These are phyloP conservation scores for Myanophis thanlyinensis DNA, from an alignment of 2,113 vertebrate genomes.

Conservation along the genomic window DNA sequence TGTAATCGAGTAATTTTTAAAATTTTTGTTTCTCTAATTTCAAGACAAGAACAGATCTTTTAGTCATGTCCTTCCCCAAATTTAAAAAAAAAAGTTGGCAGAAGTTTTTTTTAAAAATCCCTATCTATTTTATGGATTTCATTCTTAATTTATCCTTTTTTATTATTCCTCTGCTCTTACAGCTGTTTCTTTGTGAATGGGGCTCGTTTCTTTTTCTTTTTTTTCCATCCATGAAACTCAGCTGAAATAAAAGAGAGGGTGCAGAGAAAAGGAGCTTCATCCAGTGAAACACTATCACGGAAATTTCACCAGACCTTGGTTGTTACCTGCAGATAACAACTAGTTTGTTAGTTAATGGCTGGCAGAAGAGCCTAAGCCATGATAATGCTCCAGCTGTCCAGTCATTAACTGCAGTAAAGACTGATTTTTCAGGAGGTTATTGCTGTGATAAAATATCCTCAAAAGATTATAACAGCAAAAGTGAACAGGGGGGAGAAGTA, in stretches of 20 bases:
- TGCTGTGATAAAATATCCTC: constrained; percentile 83
- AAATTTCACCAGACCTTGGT: constrained; percentile 73
- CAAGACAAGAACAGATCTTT: background rate
- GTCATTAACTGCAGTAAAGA: constrained; percentile 83
- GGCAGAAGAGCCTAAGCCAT: constrained; percentile 78
- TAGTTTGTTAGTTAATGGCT: constrained; percentile 80
- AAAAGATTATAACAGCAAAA: constrained; percentile 84
- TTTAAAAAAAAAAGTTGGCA: constrained; percentile 35
- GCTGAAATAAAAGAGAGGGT: constrained; percentile 24
- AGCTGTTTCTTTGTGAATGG: constrained; percentile 15
- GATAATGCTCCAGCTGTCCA: constrained; percentile 81
- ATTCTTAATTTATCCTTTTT: constrained; percentile 48
- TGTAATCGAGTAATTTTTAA: background rate
- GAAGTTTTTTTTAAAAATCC: constrained; percentile 26
- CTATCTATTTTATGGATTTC: constrained; percentile 45
- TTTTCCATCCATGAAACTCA: constrained; percentile 13
- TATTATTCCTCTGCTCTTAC: constrained; percentile 19
- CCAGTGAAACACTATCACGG: constrained; percentile 67
- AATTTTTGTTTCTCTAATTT: background rate
- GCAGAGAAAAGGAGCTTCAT: constrained; percentile 45
- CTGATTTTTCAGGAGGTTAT: constrained; percentile 83
- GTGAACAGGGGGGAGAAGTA: constrained; percentile 72
- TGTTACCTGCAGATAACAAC: constrained; percentile 81
- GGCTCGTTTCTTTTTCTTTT: background rate
- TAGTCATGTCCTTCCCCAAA: constrained; percentile 28